phyloP scores from a whole-genome alignment of 2,888 invertebrate species.

The Elysia crispata region DNA sequence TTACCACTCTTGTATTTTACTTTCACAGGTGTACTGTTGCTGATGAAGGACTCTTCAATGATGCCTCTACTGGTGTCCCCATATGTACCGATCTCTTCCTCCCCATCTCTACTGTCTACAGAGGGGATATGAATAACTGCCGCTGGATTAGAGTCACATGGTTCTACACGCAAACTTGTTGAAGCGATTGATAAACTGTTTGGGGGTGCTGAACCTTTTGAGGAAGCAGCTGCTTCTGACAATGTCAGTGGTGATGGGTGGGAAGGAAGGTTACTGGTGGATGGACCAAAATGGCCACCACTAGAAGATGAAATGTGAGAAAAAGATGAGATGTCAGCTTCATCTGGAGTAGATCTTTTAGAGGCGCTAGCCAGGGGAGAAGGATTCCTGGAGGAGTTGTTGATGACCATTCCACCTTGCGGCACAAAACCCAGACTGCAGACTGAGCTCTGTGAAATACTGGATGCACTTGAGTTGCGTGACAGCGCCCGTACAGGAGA shows the following conservation, averaged over 20 bases:
- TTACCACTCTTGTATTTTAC: background rate
- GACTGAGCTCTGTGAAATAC: constrained; percentile 61
- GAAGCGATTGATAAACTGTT: background rate
- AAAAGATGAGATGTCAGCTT: background rate
- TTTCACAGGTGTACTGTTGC: background rate
- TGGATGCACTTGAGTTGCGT: constrained; percentile 63
- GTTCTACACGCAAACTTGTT: background rate
- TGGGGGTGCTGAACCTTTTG: background rate
- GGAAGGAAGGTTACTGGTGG: background rate
- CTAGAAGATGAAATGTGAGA: too few species aligned
- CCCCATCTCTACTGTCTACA: constrained; percentile 37
- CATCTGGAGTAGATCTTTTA: constrained; percentile 25
- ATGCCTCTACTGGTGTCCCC: too few species aligned
- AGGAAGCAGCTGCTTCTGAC: background rate
- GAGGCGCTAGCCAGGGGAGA: constrained; percentile 42
- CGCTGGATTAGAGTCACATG: background rate
- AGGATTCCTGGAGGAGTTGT: constrained; percentile 52
- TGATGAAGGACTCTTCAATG: background rate
- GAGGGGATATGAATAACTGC: constrained; percentile 45
- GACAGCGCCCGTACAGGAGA: constrained; percentile 66
- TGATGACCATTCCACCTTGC: constrained; percentile 43
- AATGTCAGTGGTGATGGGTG: background rate
- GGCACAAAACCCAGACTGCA: constrained; percentile 71
- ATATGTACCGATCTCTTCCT: background rate
- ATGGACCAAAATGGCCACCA: background rate